Evolutionary conservation across 1,140 invertebrate genomes (phyloP).

Genomic region (Thalassaphorura encarpata): DNA sequence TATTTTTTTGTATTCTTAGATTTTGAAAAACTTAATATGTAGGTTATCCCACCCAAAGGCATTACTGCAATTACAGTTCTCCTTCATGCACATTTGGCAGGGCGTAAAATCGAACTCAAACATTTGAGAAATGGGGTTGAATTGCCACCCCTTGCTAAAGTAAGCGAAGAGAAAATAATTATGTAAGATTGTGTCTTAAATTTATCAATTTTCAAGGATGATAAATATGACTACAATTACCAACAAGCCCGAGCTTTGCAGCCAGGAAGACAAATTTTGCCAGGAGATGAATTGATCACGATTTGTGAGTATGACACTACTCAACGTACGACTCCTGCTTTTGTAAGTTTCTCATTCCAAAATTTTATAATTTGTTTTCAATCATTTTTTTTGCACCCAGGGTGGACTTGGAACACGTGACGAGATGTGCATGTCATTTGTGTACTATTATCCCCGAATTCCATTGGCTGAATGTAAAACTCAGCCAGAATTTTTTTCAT

Average conservation of each 20-base stretch:
- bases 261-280: conserved; percentile 46
- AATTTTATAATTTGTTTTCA: not conserved
- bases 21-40: not conserved
- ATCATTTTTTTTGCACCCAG: conserved; percentile 25
- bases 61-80: conserved; percentile 68
- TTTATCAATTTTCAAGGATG: conserved; percentile 43
- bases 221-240: conserved; percentile 69
- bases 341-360: conserved; percentile 31
- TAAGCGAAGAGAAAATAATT: conserved; percentile 33
- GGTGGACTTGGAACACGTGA: conserved; percentile 70
- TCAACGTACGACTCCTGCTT: conserved; percentile 32
- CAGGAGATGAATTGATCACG: conserved; percentile 65
- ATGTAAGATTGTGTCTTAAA: not conserved
- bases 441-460: conserved; percentile 69
- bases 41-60: conserved; percentile 64
- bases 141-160: conserved; percentile 56
- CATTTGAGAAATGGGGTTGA: conserved; percentile 65
- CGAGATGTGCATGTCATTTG: conserved; percentile 75
- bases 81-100: conserved; percentile 67
- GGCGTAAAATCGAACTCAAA: conserved; percentile 59
- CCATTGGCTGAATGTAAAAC: conserved; percentile 64
- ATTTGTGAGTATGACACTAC: conserved; percentile 62
- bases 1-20: not conserved
- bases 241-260: conserved; percentile 61
- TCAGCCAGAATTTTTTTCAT: conserved; percentile 66